Evolutionary conservation across 2,113 vertebrate genomes (phyloP).

Genomic region (Rhynchomys soricoides): DNA sequence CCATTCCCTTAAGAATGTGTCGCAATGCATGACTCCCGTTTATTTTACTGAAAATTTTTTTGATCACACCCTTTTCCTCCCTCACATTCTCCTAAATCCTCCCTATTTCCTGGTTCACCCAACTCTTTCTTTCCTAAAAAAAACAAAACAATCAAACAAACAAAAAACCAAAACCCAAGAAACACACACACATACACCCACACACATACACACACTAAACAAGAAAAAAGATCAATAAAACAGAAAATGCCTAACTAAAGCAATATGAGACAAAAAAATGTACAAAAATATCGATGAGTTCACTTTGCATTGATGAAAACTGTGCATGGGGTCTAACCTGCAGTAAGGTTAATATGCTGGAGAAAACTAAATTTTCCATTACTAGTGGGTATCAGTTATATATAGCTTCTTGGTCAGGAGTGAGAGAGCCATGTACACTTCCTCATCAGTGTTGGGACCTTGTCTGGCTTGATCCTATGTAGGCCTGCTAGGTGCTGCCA

Average conservation of each 20-base stretch:
- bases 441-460: neutral
- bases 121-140: neutral
- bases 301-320: neutral
- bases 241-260: neutral
- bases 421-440: neutral
- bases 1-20: neutral
- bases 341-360: neutral
- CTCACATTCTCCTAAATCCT: neutral
- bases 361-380: neutral
- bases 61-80: neutral
- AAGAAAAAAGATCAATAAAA: neutral
- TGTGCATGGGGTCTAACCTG: neutral
- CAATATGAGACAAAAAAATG: neutral
- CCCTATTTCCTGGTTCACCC: neutral
- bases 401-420: neutral
- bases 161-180: neutral
- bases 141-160: too few species aligned
- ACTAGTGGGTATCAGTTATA: neutral
- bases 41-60: neutral
- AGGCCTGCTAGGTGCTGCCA: neutral
- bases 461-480: neutral
- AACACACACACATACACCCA: neutral
- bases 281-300: neutral
- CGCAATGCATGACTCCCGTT: neutral
- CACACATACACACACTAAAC: neutral